Evolutionary conservation across 2,113 vertebrate genomes (phyloP).

Genomic region (Dunckerocampus dactyliophorus): DNA sequence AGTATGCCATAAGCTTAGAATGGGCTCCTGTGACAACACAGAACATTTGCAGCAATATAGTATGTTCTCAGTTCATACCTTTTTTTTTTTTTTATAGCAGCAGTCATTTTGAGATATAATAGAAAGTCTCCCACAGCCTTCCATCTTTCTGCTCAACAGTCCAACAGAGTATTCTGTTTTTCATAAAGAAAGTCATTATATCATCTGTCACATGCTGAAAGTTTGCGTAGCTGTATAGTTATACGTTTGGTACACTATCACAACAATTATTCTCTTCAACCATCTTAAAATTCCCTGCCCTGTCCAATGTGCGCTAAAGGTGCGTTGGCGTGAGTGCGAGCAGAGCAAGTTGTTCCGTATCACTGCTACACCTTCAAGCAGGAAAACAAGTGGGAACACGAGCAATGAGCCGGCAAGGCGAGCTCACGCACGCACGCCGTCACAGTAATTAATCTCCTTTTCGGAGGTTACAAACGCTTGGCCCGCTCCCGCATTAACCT

Average conservation of each 20-base stretch:
- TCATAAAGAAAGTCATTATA: not conserved
- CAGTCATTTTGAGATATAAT: constrained; percentile 21
- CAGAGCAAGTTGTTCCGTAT: not conserved
- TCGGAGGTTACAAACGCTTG: constrained; percentile 37
- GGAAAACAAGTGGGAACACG: constrained; percentile 16
- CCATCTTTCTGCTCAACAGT: not conserved
- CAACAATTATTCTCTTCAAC: too few species aligned
- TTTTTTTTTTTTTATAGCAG: constrained; percentile 21
- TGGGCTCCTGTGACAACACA: not conserved
- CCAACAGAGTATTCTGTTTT: not conserved
- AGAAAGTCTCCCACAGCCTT: not conserved
- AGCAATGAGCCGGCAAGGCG: constrained; percentile 7
- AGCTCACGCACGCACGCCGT: not conserved
- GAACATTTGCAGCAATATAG: constrained; percentile 20
- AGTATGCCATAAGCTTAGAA: not conserved
- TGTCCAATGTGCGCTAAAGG: not conserved
- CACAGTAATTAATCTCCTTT: constrained; percentile 52
- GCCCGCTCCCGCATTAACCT: constrained; percentile 50
- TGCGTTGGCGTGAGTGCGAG: too few species aligned
- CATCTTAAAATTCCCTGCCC: not conserved
- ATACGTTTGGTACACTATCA: too few species aligned
- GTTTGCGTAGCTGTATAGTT: not conserved
- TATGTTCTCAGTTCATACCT: constrained; percentile 11
- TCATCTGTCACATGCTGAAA: not conserved
- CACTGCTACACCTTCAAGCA: constrained; percentile 16